Conservation (phyloP, 2,113 vertebrate species). For the Nematolebias whitei region DNA sequence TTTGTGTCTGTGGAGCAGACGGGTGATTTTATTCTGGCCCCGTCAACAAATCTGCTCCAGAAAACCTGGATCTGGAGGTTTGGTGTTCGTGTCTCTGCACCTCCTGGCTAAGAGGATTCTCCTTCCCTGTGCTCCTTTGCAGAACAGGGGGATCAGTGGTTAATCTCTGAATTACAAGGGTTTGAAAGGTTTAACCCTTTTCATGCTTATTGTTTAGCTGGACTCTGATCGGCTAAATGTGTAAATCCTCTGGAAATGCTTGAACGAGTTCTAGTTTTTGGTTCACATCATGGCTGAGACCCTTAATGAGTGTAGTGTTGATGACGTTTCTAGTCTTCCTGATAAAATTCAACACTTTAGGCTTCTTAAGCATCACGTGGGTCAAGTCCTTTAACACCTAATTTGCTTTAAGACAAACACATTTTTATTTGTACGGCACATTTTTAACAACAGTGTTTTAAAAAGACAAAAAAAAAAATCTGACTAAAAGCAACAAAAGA, state of each 20-base stretch:
- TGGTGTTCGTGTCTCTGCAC: constrained; percentile 53
- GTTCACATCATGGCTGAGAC: constrained; percentile 9
- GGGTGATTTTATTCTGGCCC: too few relatives aligned
- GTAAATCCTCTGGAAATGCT: constrained; percentile 21
- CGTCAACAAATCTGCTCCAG: too few relatives aligned
- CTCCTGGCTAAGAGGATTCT: constrained; percentile 66
- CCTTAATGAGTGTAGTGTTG: neutral
- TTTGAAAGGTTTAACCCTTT: constrained; percentile 44
- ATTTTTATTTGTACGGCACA: too few relatives aligned
- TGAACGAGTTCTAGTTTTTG: constrained; percentile 22
- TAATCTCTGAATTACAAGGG: constrained; percentile 55
- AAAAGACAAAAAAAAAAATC: too few relatives aligned
- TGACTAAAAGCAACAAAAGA: too few relatives aligned
- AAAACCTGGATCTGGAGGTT: constrained; percentile 3
- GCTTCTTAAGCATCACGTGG: too few relatives aligned
- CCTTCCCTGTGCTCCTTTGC: neutral
- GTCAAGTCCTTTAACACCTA: too few relatives aligned
- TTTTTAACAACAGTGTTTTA: too few relatives aligned
- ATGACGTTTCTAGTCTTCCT: neutral
- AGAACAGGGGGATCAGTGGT: constrained; percentile 49
- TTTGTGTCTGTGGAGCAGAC: neutral
- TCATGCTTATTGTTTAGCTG: constrained; percentile 38
- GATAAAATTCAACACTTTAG: too few relatives aligned
- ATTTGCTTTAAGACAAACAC: too few relatives aligned
- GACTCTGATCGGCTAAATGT: neutral